Conservation (phyloP, 2,888 invertebrate genomes). For the Plebejus anna region DNA sequence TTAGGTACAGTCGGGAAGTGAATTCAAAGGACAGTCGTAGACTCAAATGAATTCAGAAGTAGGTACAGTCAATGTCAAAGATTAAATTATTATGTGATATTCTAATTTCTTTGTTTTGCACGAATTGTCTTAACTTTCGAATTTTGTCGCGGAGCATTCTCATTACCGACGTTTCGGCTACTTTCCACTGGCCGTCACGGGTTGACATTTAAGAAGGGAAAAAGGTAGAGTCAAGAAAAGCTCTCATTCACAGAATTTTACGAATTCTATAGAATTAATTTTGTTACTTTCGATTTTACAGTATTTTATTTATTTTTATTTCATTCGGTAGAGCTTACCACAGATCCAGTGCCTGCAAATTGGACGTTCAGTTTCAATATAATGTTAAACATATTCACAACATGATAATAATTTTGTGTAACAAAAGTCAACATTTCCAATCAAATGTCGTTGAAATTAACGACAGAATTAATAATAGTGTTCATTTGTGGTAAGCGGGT, state of each 20-base stretch:
- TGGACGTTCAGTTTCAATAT: background rate
- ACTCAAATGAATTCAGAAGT: background rate
- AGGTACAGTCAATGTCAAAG: background rate
- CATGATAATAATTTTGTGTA: background rate
- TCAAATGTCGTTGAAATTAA: background rate
- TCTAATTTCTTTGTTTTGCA: no score
- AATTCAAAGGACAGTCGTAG: background rate
- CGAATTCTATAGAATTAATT: no score
- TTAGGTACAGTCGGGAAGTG: background rate
- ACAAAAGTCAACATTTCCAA: background rate
- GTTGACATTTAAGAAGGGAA: no score
- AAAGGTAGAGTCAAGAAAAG: no score
- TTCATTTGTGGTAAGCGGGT: conserved; percentile 3
- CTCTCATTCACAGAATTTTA: no score
- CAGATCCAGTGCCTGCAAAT: background rate
- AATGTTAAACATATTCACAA: background rate
- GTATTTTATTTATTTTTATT: background rate
- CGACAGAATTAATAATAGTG: conserved; percentile 4
- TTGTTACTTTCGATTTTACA: background rate
- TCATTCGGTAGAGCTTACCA: background rate
- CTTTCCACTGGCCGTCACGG: no score
- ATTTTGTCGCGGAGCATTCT: no score
- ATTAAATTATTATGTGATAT: background rate
- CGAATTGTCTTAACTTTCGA: no score
- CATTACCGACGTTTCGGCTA: no score